Base-by-base conservation (phyloP, 1,140 invertebrate genomes). In the Eubasilissa regina region DNA sequence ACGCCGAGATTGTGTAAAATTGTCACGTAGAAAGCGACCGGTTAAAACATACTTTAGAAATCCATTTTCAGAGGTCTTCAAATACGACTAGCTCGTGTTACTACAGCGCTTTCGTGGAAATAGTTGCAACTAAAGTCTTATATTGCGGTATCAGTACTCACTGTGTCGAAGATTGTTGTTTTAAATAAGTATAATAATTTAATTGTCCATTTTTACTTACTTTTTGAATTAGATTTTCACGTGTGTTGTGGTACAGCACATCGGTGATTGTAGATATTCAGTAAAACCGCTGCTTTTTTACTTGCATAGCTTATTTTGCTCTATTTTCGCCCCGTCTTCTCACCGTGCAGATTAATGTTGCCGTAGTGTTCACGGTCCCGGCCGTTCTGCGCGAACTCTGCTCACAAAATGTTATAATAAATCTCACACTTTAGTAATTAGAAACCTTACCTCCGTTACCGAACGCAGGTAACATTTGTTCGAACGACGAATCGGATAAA, bases 391-490 rank as follows among this genome's bases (percentile, higher is more conserved):
- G 15, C 64, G 35, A 47, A 68, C 43, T 68, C 44, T 44, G 25
- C 51, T 56, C 55, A 58, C 53, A 35, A 60, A 56, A 75, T 21
- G 72, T 43, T 4, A 75, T 75, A 58, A 75, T 75, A 75, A 75
- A 75, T 75, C 72, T 75, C 72, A 12, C 35, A 75, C 51, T 75
- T 75, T 75, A 58, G 51, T 75, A 75, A 75, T 75, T 75, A 75
- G 53, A 60, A 60, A 45, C 53, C 51, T 75, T 43, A 75, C 53
- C 72, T 58, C 17, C 25, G 11, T 35, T 60, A 13, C n/a, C 25
- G 51, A 15, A 43, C 70, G 70, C 72, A 75, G 35, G 55, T 55
- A 75, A 58, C 53, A 60, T 75, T 75, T 45, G 51, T 45, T 75
- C 55, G 13, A 60, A 19, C 72, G 55, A 56, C 53, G 45, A 75